Evolutionary conservation across 2,888 invertebrate genomes (phyloP).

Genomic region (Cheilosia urbana): DNA sequence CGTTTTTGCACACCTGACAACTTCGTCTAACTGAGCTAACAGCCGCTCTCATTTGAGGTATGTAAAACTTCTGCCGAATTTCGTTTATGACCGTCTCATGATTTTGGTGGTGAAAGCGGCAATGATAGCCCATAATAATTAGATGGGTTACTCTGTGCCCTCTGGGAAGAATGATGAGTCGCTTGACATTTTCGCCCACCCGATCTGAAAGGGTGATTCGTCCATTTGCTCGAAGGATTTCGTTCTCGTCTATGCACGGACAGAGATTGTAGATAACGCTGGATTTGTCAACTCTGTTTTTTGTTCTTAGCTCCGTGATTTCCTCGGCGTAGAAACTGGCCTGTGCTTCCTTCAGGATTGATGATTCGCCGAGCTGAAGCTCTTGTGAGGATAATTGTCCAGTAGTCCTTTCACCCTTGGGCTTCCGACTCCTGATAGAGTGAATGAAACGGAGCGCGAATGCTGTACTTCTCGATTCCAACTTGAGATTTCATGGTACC

Average conservation of each 20-base stretch:
- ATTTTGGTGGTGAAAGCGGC: background rate
- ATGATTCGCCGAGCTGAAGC: background rate
- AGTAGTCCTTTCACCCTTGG: background rate
- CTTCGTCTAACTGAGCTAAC: too few relatives aligned
- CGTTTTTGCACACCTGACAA: too few relatives aligned
- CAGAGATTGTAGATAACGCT: background rate
- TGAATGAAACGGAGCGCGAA: conserved; percentile 5
- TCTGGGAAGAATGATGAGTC: background rate
- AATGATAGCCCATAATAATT: background rate
- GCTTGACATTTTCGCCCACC: background rate
- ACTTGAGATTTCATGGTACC: background rate
- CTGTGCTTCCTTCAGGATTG: conserved; percentile 9
- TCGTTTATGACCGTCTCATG: background rate
- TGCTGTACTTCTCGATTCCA: conserved; percentile 31
- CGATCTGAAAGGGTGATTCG: background rate
- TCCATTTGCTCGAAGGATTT: background rate
- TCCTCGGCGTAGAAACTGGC: background rate
- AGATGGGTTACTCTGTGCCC: background rate
- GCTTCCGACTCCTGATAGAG: background rate
- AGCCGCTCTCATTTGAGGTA: too few relatives aligned
- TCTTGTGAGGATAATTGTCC: background rate
- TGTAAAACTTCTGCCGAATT: too few relatives aligned
- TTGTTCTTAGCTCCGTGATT: background rate
- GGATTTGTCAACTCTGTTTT: background rate
- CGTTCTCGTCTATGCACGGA: background rate